Evolutionary conservation across 2,888 invertebrate species (phyloP).

Genomic region (Macrophya alboannulata): DNA sequence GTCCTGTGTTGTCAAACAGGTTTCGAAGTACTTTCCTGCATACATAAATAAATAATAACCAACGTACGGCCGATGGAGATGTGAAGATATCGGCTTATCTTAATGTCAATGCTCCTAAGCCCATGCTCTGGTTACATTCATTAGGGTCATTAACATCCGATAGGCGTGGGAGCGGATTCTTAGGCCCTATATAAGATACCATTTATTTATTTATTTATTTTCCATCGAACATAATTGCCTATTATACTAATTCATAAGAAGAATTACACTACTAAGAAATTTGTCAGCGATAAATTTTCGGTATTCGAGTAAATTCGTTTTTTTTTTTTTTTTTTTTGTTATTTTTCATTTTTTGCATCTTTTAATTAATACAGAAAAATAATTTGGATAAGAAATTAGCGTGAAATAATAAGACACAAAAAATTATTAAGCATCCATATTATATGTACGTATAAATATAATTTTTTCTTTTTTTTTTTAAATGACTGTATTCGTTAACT

Average conservation of each 20-base stretch:
- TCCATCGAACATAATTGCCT: background rate
- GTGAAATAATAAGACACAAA: background rate
- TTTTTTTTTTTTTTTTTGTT: background rate
- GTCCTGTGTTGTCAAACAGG: conserved; percentile 73
- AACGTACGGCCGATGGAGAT: conserved; percentile 68
- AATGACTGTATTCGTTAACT: conserved; percentile 1
- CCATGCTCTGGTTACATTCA: conserved; percentile 73
- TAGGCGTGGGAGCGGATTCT: conserved; percentile 67
- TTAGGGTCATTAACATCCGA: conserved; percentile 77
- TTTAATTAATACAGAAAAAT: background rate
- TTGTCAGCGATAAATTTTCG: conserved; percentile 4
- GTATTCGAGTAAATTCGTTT: background rate
- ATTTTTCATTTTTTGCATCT: too few relatives aligned
- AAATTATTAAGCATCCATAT: background rate
- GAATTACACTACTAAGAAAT: background rate
- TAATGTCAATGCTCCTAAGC: conserved; percentile 72
- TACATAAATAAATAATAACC: conserved; percentile 78
- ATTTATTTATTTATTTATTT: background rate
- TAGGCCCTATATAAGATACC: background rate
- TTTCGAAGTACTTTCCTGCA: conserved; percentile 69
- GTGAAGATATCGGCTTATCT: conserved; percentile 74
- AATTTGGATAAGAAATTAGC: background rate
- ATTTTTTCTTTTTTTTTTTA: background rate
- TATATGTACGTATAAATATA: background rate
- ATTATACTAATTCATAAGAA: background rate